phyloP scores from a whole-genome alignment of 1,140 invertebrate genomes.

The Schlechtendalia chinensis region DNA sequence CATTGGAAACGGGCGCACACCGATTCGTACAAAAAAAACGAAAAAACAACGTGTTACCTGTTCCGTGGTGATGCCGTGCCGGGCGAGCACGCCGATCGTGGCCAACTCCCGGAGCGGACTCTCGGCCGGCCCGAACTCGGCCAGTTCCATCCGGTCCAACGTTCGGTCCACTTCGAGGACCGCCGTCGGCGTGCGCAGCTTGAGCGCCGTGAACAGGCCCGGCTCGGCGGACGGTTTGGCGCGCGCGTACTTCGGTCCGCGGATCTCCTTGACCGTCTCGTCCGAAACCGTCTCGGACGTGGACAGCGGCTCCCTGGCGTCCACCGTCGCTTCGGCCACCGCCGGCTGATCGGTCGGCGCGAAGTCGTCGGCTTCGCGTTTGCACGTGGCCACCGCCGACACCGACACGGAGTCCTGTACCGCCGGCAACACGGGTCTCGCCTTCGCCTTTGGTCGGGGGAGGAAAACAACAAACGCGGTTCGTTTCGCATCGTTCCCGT shows the following conservation, averaged over 20 bases:
- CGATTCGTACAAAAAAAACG: too few relatives aligned
- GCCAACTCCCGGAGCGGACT: constrained; percentile 75
- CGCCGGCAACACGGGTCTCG: constrained; percentile 59
- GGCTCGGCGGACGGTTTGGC: constrained; percentile 38
- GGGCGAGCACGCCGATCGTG: constrained; percentile 73
- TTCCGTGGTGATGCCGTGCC: constrained; percentile 70
- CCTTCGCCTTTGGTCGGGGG: constrained; percentile 54
- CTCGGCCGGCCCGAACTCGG: constrained; percentile 77
- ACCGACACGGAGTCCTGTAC: constrained; percentile 64
- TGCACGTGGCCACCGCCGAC: constrained; percentile 63
- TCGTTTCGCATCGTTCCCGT: too few relatives aligned
- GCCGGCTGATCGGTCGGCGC: constrained; percentile 56
- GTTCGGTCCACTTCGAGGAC: constrained; percentile 68
- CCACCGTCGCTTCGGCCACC: constrained; percentile 59
- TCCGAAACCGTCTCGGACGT: constrained; percentile 62
- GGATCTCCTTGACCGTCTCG: constrained; percentile 58
- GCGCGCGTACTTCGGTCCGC: constrained; percentile 52
- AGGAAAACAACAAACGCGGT: too few relatives aligned
- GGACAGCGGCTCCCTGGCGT: constrained; percentile 61
- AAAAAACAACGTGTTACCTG: constrained; percentile 63
- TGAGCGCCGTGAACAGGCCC: constrained; percentile 45
- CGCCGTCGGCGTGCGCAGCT: not conserved
- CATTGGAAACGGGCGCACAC: too few relatives aligned
- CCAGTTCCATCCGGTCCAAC: constrained; percentile 66
- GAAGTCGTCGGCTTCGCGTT: constrained; percentile 62